phyloP scores from a whole-genome alignment of 23 tunicate genomes.

The Trididemnum nubilum region DNA sequence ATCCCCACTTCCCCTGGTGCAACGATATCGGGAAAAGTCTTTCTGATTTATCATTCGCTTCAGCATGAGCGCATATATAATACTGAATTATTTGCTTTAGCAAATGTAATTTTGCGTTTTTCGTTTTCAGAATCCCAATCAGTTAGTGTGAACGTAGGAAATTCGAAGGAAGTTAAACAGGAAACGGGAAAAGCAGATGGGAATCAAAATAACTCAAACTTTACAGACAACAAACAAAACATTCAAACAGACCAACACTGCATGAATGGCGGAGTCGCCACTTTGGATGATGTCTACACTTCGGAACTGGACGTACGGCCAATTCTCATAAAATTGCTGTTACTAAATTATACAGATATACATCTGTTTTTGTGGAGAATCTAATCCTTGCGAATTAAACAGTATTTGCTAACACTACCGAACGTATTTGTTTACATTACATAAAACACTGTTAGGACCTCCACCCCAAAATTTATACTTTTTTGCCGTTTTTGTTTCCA shows the following conservation, averaged over 20 bases:
- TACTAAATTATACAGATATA: too few relatives aligned
- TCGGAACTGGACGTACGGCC: neutral
- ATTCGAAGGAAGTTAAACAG: constrained; percentile 53
- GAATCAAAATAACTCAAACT: neutral
- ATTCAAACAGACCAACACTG: neutral
- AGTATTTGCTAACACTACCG: neutral
- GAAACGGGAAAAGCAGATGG: constrained; percentile 30
- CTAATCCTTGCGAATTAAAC: neutral
- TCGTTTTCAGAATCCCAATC: constrained; percentile 44
- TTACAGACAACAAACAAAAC: neutral
- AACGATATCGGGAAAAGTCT: too few relatives aligned
- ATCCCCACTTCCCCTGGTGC: too few relatives aligned
- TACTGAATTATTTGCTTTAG: too few relatives aligned
- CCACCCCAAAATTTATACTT: too few relatives aligned
- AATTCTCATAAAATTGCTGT: too few relatives aligned
- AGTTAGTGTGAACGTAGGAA: constrained; percentile 59
- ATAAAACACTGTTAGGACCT: too few relatives aligned
- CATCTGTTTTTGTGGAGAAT: neutral
- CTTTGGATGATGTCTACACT: neutral
- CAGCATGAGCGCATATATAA: too few relatives aligned
- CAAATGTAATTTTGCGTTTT: too few relatives aligned
- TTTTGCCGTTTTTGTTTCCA: too few relatives aligned
- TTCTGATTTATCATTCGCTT: too few relatives aligned
- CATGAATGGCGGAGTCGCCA: constrained; percentile 1
- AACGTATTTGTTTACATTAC: neutral